Evolutionary conservation across 2,797 vertebrate genomes (phyloP).

Genomic region (Liparis tanakae): DNA sequence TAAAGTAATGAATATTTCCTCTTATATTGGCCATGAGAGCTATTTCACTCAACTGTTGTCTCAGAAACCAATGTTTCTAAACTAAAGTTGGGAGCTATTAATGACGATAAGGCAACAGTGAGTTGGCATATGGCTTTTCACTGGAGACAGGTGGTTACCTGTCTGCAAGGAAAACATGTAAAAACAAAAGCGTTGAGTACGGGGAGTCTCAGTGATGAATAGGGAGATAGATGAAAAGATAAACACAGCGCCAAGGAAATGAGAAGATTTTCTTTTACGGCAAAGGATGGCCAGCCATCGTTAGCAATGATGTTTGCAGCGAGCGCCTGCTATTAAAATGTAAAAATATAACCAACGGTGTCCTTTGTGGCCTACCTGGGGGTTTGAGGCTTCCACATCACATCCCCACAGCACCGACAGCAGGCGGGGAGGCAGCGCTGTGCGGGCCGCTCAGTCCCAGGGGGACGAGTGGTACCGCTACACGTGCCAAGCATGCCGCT

Average conservation of each 20-base stretch:
- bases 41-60: background rate
- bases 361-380: constrained; percentile 56
- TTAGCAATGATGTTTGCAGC: constrained; percentile 54
- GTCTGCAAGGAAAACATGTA: constrained; percentile 10
- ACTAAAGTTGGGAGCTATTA: background rate
- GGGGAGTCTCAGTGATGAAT: constrained; percentile 49
- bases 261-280: constrained; percentile 61
- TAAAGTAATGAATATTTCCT: background rate
- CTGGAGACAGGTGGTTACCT: constrained; percentile 17
- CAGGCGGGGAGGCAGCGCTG: constrained; percentile 57
- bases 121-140: background rate
- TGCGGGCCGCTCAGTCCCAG: constrained; percentile 66
- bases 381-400: constrained; percentile 61
- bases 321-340: constrained; percentile 59
- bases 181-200: background rate
- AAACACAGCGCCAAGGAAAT: constrained; percentile 47
- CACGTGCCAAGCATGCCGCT: constrained; percentile 57
- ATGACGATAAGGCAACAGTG: background rate
- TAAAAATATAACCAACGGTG: constrained; percentile 63
- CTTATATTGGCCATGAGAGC: background rate
- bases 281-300: constrained; percentile 48
- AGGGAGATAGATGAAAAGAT: constrained; percentile 50
- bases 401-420: constrained; percentile 73
- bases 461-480: constrained; percentile 60
- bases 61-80: background rate